Conservation (phyloP, 1,140 invertebrate species). For the Drosophila ercepeae region DNA sequence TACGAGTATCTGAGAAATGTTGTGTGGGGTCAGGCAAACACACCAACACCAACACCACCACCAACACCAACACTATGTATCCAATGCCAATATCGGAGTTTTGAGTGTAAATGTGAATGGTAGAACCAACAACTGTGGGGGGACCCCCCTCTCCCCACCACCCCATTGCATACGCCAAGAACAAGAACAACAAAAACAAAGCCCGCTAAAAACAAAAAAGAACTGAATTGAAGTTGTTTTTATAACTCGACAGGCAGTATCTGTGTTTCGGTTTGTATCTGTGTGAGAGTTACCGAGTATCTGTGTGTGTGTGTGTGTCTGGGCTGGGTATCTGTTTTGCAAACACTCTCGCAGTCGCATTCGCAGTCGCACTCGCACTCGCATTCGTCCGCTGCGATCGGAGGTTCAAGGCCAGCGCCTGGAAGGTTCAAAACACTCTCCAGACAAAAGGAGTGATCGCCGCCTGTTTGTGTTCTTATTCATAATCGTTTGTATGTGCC, state of each 20-base stretch:
- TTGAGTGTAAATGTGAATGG: conserved; percentile 35
- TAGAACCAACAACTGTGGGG: conserved; percentile 41
- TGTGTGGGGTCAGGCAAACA: conserved; percentile 77
- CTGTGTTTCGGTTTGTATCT: too few relatives aligned
- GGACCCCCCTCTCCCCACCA: too few relatives aligned
- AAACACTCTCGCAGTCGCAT: conserved; percentile 32
- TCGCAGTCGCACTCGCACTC: not conserved
- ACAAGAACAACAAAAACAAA: conserved; percentile 49
- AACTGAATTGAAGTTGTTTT: conserved; percentile 35
- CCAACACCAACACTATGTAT: conserved; percentile 13
- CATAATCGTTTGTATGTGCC: conserved; percentile 14
- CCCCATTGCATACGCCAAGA: conserved; percentile 20
- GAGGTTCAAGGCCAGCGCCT: conserved; percentile 76
- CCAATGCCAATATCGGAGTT: conserved; percentile 6
- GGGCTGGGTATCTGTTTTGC: conserved; percentile 56
- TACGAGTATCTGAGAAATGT: conserved; percentile 45
- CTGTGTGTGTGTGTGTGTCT: conserved; percentile 17
- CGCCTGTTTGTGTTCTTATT: conserved; percentile 22
- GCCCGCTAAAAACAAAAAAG: conserved; percentile 6
- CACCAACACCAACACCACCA: too few relatives aligned
- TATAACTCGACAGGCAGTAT: conserved; percentile 32
- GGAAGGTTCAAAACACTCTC: conserved; percentile 73
- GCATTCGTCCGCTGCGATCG: conserved; percentile 48
- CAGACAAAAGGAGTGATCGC: conserved; percentile 51
- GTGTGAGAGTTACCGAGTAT: conserved; percentile 4